Evolutionary conservation across 2,113 vertebrate genomes (phyloP).

Genomic region (Cranoglanis bouderius): DNA sequence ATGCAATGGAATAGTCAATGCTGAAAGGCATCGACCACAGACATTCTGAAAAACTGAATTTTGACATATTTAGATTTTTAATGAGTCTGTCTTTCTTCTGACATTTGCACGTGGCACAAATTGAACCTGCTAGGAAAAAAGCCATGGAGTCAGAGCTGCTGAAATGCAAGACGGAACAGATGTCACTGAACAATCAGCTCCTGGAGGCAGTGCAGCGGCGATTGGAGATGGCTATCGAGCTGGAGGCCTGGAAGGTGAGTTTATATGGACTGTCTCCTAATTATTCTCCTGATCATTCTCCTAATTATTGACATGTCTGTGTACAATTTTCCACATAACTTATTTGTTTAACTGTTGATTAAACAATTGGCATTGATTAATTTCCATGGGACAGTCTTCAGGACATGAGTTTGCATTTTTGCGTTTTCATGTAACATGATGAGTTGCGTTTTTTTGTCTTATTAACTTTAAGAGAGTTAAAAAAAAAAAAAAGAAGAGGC

Average conservation of each 20-base stretch:
- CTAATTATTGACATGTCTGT: background rate
- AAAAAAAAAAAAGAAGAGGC: background rate
- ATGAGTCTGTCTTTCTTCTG: background rate
- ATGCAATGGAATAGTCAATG: background rate
- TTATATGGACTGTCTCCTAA: background rate
- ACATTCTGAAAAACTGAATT: background rate
- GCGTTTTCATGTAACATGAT: background rate
- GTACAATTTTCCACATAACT: background rate
- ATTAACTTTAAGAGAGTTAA: background rate
- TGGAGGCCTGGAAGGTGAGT: slow-evolving; percentile 85
- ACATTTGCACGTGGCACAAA: background rate
- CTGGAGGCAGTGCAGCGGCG: slow-evolving; percentile 82
- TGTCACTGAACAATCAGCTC: slow-evolving; percentile 79
- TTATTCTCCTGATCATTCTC: background rate
- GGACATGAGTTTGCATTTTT: background rate
- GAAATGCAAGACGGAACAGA: slow-evolving; percentile 76
- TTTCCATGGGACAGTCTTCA: background rate
- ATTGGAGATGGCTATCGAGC: slow-evolving; percentile 80
- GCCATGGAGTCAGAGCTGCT: slow-evolving; percentile 82
- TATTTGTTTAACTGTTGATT: background rate
- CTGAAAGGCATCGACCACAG: background rate
- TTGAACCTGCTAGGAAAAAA: slow-evolving; percentile 71
- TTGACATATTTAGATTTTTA: background rate
- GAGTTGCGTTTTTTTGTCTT: background rate
- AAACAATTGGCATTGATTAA: background rate